Percentiles rank a stretch among this genome's conserved stretches.
These are phyloP conservation scores for Numenius phaeopus DNA, from an alignment of 2,797 vertebrate genomes.

Conservation along the genomic window DNA sequence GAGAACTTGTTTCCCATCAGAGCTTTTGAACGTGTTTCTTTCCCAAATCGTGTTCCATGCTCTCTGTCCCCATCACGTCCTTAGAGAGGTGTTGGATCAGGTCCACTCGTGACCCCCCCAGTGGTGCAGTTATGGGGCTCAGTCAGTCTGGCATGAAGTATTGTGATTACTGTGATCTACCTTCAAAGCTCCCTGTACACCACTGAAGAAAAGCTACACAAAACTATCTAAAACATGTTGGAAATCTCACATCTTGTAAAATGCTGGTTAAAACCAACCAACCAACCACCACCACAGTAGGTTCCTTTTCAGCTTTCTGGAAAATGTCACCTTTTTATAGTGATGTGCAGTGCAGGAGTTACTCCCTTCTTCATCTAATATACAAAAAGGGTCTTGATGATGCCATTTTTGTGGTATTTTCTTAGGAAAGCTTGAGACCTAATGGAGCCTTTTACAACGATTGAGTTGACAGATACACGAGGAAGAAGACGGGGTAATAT, in stretches of 20 bases:
- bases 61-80: background rate
- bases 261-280: background rate
- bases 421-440: background rate
- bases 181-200: background rate
- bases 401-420: background rate
- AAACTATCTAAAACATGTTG: background rate
- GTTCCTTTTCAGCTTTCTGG: background rate
- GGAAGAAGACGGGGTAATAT: background rate
- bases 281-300: background rate
- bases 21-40: background rate
- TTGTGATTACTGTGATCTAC: background rate
- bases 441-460: background rate
- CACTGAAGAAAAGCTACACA: background rate
- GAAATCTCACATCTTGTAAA: background rate
- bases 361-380: background rate
- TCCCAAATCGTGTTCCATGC: background rate
- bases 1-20: background rate
- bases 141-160: background rate
- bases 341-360: background rate
- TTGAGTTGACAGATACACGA: background rate
- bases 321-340: background rate
- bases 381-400: background rate
- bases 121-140: background rate
- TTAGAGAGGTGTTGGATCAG: background rate
- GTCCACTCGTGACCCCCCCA: background rate